phyloP scores from a whole-genome alignment of 2,113 vertebrate species.

The Microcebus lehilahytsara region DNA sequence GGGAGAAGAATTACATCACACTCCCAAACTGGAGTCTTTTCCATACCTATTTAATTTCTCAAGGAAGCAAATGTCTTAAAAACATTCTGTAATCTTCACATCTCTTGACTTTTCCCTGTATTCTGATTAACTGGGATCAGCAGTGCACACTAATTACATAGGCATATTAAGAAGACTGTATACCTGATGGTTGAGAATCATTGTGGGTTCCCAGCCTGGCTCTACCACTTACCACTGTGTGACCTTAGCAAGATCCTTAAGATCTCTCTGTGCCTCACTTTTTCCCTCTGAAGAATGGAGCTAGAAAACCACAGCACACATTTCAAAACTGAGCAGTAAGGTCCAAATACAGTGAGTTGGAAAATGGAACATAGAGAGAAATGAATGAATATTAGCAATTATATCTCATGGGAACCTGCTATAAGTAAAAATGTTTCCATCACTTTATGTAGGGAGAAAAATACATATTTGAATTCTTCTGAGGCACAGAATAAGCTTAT shows the following conservation, averaged over 20 bases:
- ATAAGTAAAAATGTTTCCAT: background rate
- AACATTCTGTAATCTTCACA: background rate
- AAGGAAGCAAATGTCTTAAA: background rate
- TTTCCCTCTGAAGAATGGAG: background rate
- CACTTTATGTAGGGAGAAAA: background rate
- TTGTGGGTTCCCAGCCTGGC: background rate
- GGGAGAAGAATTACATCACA: background rate
- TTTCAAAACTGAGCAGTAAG: background rate
- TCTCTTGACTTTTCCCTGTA: slow-evolving; percentile 27
- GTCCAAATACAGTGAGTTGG: background rate
- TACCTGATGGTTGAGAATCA: background rate
- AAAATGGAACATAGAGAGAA: background rate
- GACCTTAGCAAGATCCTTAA: background rate
- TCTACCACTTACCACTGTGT: background rate
- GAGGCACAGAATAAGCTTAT: background rate
- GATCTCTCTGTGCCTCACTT: background rate
- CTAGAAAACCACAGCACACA: background rate
- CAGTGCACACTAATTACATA: background rate
- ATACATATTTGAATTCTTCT: slow-evolving; percentile 7
- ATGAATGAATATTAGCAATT: background rate
- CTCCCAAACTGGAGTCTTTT: background rate
- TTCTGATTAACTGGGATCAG: slow-evolving; percentile 32
- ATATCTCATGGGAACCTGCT: background rate
- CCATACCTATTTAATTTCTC: background rate
- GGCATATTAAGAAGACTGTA: background rate